These are phyloP conservation scores for Drepanosiphum platanoidis DNA, from an alignment of 2,888 invertebrate species.

Conservation along the genomic window DNA sequence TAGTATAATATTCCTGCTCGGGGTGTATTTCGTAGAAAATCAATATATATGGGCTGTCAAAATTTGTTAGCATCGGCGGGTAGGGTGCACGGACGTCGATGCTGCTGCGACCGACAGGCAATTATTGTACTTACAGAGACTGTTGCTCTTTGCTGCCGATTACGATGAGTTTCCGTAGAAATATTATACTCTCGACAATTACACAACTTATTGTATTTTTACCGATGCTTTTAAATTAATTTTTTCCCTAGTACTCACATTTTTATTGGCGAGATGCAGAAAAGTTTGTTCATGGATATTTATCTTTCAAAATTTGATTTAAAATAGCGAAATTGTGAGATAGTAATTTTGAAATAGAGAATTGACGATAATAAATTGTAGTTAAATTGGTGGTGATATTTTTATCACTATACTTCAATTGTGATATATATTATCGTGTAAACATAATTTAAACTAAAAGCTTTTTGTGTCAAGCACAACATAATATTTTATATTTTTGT, in stretches of 20 bases:
- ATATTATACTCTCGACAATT: too few species aligned
- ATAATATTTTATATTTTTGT: not conserved
- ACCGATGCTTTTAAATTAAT: too few species aligned
- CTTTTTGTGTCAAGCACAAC: not conserved
- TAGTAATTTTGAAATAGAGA: too few species aligned
- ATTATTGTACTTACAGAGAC: not conserved
- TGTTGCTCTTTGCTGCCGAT: not conserved
- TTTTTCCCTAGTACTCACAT: too few species aligned
- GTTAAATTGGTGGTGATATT: too few species aligned
- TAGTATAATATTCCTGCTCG: not conserved
- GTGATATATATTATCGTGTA: not conserved
- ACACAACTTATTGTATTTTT: too few species aligned
- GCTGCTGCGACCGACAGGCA: slow-evolving; percentile 25
- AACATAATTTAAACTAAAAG: not conserved
- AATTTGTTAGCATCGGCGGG: not conserved
- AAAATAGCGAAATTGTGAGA: too few species aligned
- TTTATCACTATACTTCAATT: too few species aligned
- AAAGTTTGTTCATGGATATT: too few species aligned
- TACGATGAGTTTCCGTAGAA: not conserved
- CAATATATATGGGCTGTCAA: slow-evolving; percentile 4
- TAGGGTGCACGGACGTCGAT: not conserved
- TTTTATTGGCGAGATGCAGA: too few species aligned
- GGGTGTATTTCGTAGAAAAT: not conserved
- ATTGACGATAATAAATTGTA: too few species aligned
- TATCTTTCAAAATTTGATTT: too few species aligned